These are phyloP conservation scores for Melospiza georgiana DNA, from an alignment of 2,113 vertebrate genomes.

Conservation along the genomic window DNA sequence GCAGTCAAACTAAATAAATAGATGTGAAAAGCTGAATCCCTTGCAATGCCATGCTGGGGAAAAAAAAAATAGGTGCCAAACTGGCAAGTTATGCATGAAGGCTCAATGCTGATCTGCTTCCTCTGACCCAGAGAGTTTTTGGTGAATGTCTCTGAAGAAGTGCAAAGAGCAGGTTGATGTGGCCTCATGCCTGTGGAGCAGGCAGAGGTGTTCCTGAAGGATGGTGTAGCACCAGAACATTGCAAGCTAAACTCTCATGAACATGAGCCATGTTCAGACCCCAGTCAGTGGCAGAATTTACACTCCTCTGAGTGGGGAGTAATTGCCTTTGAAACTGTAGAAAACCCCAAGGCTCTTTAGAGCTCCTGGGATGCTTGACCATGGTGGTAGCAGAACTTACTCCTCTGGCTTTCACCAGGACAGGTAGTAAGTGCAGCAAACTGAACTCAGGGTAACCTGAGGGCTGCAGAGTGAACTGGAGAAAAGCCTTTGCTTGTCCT, in stretches of 20 bases:
- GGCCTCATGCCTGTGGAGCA: fast-evolving
- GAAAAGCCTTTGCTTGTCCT: neutral
- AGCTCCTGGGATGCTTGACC: neutral
- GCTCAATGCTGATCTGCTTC: neutral
- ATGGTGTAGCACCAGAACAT: neutral
- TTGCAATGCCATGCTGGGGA: neutral
- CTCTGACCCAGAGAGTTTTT: neutral
- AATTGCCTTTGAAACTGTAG: neutral
- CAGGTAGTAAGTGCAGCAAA: neutral
- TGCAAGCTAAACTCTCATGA: neutral
- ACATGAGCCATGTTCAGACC: neutral
- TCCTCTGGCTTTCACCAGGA: neutral
- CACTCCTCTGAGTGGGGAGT: neutral
- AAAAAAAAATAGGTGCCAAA: neutral
- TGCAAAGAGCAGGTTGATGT: neutral
- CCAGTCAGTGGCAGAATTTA: neutral
- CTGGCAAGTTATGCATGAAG: neutral
- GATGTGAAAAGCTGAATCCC: neutral
- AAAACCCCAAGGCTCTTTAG: neutral
- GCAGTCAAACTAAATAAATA: neutral
- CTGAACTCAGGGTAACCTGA: neutral
- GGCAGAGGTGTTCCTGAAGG: neutral
- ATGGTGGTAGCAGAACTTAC: neutral
- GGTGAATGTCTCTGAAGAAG: neutral
- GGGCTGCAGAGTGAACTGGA: neutral